Percentiles rank a stretch among this genome's conserved stretches.
Conservation (phyloP, 1,140 invertebrate genomes). For the Bombus pascuorum region DNA sequence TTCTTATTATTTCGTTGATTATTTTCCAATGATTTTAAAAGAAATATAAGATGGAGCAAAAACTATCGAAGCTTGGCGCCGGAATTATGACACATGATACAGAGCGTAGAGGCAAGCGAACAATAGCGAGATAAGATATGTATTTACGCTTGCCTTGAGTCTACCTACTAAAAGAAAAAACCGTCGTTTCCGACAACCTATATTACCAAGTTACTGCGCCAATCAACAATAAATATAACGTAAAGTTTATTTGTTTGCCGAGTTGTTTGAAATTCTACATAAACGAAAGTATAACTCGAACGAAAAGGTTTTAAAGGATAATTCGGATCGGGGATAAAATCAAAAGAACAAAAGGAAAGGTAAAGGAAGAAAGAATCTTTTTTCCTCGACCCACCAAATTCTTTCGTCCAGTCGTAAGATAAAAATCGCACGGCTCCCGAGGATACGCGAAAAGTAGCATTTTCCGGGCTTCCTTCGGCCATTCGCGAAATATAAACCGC, state of each 20-base stretch:
- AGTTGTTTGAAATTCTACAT: background rate
- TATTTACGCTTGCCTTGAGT: background rate
- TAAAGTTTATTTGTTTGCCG: background rate
- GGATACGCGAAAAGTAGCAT: background rate
- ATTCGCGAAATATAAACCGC: slow-evolving; percentile 5
- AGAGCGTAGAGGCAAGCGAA: background rate
- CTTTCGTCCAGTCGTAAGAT: background rate
- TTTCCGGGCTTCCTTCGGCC: too few relatives aligned
- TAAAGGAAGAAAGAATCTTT: background rate
- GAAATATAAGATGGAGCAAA: background rate
- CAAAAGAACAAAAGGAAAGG: background rate
- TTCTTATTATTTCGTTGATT: background rate
- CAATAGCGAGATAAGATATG: background rate
- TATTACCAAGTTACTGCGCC: background rate
- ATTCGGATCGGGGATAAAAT: too few relatives aligned
- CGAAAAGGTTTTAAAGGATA: background rate
- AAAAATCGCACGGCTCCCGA: background rate
- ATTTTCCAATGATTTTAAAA: background rate
- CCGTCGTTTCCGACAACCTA: background rate
- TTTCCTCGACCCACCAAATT: background rate
- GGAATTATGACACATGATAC: background rate
- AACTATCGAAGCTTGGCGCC: background rate
- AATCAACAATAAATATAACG: background rate
- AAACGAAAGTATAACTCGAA: background rate
- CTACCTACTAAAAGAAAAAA: background rate